phyloP scores from a whole-genome alignment of 2,797 vertebrate species.

The Simalia tracyae region DNA sequence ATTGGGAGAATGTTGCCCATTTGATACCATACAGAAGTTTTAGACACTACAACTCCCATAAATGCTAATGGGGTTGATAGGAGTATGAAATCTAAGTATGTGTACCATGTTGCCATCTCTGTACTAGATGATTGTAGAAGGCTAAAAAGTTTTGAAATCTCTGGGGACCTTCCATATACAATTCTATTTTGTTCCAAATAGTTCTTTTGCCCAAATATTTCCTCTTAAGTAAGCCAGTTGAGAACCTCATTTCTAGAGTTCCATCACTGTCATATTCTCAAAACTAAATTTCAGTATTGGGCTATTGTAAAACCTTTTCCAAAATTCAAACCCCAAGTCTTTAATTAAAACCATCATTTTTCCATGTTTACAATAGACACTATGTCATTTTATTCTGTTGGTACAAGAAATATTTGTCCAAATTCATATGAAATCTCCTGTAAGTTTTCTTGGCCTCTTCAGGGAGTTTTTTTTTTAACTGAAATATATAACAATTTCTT shows the following conservation, averaged over 20 bases:
- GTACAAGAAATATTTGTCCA: constrained; percentile 33
- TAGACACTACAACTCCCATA: not conserved
- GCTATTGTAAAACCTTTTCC: not conserved
- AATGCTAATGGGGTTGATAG: not conserved
- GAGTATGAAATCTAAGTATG: not conserved
- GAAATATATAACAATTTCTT: constrained; percentile 1
- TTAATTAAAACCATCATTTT: constrained; percentile 31
- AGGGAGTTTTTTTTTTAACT: constrained; percentile 25
- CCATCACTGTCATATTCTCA: not conserved
- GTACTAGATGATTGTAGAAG: not conserved
- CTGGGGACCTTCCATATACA: not conserved
- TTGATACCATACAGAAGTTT: not conserved
- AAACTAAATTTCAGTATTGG: not conserved
- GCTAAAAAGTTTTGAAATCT: not conserved
- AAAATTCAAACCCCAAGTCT: constrained; percentile 16
- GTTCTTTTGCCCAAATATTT: not conserved
- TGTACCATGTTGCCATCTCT: not conserved
- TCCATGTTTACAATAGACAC: not conserved
- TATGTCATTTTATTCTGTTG: not conserved
- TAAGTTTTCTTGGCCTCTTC: constrained; percentile 23
- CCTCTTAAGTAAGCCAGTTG: not conserved
- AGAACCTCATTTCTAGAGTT: not conserved
- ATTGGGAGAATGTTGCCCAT: not conserved
- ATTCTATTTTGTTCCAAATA: not conserved
- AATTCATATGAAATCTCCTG: constrained; percentile 3